Base-by-base conservation (phyloP, 2,797 vertebrate species). In the Halcyon badia region DNA sequence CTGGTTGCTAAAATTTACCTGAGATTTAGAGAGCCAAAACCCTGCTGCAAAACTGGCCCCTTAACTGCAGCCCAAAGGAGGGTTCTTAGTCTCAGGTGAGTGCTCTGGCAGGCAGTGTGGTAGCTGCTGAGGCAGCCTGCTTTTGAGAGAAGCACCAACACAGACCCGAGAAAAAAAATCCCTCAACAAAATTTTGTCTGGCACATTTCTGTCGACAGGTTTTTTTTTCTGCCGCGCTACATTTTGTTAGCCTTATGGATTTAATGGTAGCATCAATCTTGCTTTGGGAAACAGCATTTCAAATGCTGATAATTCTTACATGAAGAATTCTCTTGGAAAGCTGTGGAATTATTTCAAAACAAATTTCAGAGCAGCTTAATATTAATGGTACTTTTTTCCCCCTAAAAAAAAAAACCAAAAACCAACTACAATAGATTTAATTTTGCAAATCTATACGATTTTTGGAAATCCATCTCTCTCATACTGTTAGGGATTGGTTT, bases 221-320 rank as follows among this genome's bases (percentile, higher is more conserved):
- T 82, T 83, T 37, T 73, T 83, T 37, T 73, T 5, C 31, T 11
- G 21, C 13, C 6, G 33, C 86, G 88, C 70, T 65, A 33, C 41
- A 44, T 91, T 90, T 73, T 80, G 60, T 72, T 65, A 87, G 52
- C 61, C 24, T 62, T 61, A 69, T 68, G 51, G 24, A 69, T 81
- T 88, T 86, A 89, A 90, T 76, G 42, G 48, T 11, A 66, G 5
- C 15, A 95, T 87, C 58, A 86, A 89, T 84, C 83, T 94, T 79
- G 61, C 51, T 79, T 90, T 86, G 88, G 58, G 83, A 94, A 95
- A 51, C 21, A 49, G 14, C 11, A 39, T 87, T 93, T 90, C 81
- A 92, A 72, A 89, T 41, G 49, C 31, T 61, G 58, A 30, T 88
- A 86, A 91, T 91, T 94, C 60, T 76, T 68, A 83, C 6, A 46